phyloP scores from a whole-genome alignment of 2,888 invertebrate genomes.

The Meganola albula region DNA sequence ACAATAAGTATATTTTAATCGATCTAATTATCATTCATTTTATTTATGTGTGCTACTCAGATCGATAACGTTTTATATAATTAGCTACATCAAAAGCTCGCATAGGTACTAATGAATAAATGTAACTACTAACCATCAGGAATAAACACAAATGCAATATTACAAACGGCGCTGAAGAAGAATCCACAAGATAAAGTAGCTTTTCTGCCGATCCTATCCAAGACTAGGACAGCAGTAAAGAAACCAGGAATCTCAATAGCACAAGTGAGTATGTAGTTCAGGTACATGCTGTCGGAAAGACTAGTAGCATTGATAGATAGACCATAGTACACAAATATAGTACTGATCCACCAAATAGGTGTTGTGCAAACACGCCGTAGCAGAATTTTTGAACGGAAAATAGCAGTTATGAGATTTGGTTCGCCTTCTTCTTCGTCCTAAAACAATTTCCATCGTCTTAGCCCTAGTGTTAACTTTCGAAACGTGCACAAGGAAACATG shows the following conservation, averaged over 20 bases:
- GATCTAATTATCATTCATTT: too few relatives aligned
- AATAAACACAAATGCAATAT: slow-evolving; percentile 62
- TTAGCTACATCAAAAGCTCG: background rate
- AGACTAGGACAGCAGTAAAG: slow-evolving; percentile 76
- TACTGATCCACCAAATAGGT: slow-evolving; percentile 87
- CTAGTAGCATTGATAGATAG: slow-evolving; percentile 87
- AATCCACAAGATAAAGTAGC: slow-evolving; percentile 64
- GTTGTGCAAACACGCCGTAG: slow-evolving; percentile 79
- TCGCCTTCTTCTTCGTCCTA: too few relatives aligned
- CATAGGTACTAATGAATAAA: background rate
- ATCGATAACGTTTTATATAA: too few relatives aligned
- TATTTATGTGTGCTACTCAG: too few relatives aligned
- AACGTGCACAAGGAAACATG: too few relatives aligned
- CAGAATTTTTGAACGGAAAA: slow-evolving; percentile 70
- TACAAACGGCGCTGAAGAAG: slow-evolving; percentile 75
- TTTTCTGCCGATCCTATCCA: slow-evolving; percentile 80
- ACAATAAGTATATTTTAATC: too few relatives aligned
- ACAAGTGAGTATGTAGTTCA: slow-evolving; percentile 82
- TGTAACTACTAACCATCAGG: slow-evolving; percentile 61
- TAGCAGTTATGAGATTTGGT: too few relatives aligned
- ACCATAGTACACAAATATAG: slow-evolving; percentile 88
- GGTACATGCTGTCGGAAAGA: slow-evolving; percentile 83
- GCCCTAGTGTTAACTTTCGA: too few relatives aligned
- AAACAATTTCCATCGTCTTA: too few relatives aligned
- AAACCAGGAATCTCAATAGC: slow-evolving; percentile 85